Evolutionary conservation across 2,888 invertebrate genomes (phyloP), one percentile per base, ranked within the genome.

Genomic region (Xestia xanthographa): DNA sequence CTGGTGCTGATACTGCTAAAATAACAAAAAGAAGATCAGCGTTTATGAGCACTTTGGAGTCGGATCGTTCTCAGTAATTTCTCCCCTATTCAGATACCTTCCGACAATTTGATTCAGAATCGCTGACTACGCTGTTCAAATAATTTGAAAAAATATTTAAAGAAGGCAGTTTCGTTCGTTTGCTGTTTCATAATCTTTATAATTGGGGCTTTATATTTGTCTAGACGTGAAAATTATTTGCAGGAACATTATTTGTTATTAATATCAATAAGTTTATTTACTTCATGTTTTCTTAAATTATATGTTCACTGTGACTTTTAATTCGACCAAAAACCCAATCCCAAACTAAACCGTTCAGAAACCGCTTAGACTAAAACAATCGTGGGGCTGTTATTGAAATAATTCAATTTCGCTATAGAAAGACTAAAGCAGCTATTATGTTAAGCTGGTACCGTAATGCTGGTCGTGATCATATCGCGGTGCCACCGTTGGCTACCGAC

Each of bases 401-500:
- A 84, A 90, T 89, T 89, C 84, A 90, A 88, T 90, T 87, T 80
- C 34, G 69, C 82, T 75, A 85, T 80, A 80, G 72, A 84, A 84
- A 79, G 65, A 81, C 79, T 84, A 82, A 74, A 85, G 85, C 79
- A 81, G 75, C 85, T 79, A 86, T 86, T 86, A 86, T 85, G 87
- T 80, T 86, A 85, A 90, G 91, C 89, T 84, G 85, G 86, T 87
- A 84, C 81, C 76, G 87, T 86, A 84, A 84, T 87, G 87, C 82
- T 82, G 80, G 82, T 88, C 91, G 91, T 91, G 94, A 93, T 94
- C 88, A 84, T 92, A 94, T 93, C 93, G 91, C 82, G 75, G 79
- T 88, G 92, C 92, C 91, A 91, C 90, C 89, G 92, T 88, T 85
- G 90, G 92, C 92, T 93, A 93, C 93, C 91, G 93, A 90, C 90